A percentile compares a stretch with the other conserved stretches of the same genome.
phyloP scores from a whole-genome alignment of 2,113 vertebrate genomes.

The Mustelus asterias region DNA sequence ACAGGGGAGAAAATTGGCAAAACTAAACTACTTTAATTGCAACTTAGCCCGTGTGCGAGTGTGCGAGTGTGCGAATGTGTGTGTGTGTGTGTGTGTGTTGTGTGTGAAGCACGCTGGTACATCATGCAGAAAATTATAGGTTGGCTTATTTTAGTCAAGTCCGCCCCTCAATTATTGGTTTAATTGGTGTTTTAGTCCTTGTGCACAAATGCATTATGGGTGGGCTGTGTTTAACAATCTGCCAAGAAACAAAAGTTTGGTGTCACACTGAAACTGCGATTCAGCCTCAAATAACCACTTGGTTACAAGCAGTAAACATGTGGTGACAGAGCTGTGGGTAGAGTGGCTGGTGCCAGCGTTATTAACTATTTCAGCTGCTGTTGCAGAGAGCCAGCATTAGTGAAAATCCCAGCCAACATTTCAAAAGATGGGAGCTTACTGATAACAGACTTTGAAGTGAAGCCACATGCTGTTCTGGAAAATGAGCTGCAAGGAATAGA shows the following conservation, averaged over 20 bases:
- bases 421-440: conserved; percentile 24
- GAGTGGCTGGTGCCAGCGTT: not conserved
- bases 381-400: not conserved
- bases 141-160: not conserved
- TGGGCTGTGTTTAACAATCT: not conserved
- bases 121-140: conserved; percentile 6
- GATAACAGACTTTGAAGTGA: conserved; percentile 34
- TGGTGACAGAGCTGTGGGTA: not conserved
- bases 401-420: not conserved
- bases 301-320: not conserved
- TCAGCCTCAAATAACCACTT: not conserved
- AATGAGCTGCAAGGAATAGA: conserved; percentile 25
- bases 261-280: not conserved
- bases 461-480: conserved; percentile 30
- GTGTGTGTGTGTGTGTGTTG: not conserved
- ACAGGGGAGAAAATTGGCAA: not conserved
- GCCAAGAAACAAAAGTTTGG: not conserved
- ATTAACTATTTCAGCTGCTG: conserved; percentile 21
- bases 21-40: not conserved
- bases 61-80: not conserved
- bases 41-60: not conserved
- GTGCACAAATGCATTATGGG: conserved; percentile 14
- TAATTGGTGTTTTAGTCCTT: conserved; percentile 23
- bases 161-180: not conserved
- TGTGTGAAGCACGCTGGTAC: not conserved